A percentile compares a stretch with the other conserved stretches of the same genome.
Evolutionary conservation across 2,888 invertebrate species (phyloP).

Genomic region (Lypha dubia): DNA sequence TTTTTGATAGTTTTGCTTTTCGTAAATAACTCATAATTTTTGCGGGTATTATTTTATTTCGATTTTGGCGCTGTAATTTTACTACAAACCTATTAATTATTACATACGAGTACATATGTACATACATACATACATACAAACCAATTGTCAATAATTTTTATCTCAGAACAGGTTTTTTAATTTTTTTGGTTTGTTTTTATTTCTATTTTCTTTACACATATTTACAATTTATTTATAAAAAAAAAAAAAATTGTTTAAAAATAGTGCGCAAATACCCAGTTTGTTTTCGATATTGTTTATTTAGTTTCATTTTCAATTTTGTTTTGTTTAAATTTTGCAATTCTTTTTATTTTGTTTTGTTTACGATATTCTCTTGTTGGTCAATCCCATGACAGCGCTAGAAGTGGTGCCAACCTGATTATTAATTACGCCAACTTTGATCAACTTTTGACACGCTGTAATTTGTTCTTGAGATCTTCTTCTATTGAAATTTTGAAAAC

Average conservation of each 20-base stretch:
- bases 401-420: too few species aligned
- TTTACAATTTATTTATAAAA: constrained; percentile 30
- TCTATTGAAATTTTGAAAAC: too few species aligned
- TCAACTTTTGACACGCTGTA: too few species aligned
- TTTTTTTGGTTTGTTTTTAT: constrained; percentile 40
- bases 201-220: constrained; percentile 19
- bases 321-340: constrained; percentile 19
- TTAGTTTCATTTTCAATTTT: constrained; percentile 7
- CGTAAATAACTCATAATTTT: neutral
- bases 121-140: too few species aligned
- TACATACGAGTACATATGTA: too few species aligned
- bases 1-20: neutral
- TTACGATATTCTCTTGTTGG: constrained; percentile 19
- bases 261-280: constrained; percentile 81
- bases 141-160: constrained; percentile 16
- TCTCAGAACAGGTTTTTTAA: constrained; percentile 2
- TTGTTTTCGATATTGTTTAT: constrained; percentile 57
- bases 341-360: constrained; percentile 39
- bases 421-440: too few species aligned
- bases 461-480: too few species aligned
- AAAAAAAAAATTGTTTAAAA: constrained; percentile 75
- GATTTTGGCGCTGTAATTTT: neutral
- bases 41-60: neutral
- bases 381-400: neutral
- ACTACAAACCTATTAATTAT: neutral